Base-by-base conservation (phyloP, 2,888 invertebrate genomes). In the Ectemnius lituratus region DNA sequence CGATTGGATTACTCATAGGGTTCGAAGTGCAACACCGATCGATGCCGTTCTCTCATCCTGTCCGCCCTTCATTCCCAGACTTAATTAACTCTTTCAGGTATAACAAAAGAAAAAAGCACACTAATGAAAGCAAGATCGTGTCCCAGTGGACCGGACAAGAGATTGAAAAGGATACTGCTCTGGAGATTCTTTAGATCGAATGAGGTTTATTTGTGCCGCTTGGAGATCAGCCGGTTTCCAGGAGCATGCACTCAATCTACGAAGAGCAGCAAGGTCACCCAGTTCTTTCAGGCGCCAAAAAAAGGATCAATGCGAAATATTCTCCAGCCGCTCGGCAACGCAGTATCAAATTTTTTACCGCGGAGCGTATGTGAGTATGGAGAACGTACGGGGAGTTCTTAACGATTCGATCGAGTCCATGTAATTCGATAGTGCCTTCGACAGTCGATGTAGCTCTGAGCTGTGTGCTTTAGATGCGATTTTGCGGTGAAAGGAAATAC, bases 181-280 rank as follows among this genome's bases (percentile, higher is more conserved):
- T 37, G 6, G 2, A 11, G 37, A 37, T 37, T 37, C 37, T 37
- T 11, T 11, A 37, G 37, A 11, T 37, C 37, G 37, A 37, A 37
- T 37, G 37, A 6, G 11, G 8, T 37, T 37, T 11, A 37, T 37
- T 4, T 37, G 11, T 37, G 37, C 8, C 5, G 37, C 27, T 37
- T 37, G 67, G 62, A 37, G 46, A 63, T 16, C 49, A 66, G 64
- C 52, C 67, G 67, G 23, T n/a, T 64, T 62, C 62, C 62, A 61
- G 67, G 60, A 64, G 59, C 23, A 62, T 47, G 63, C 66, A 69
- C 65, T 69, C 61, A 23, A 46, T 66, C 46, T 62, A 62, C 47
- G 23, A 23, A 23, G 23, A n/a, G 16, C 28, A 52, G 47, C 75
- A 72, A 77, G 77, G 75, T 67, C 67, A 37, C 61, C 72, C 72